A percentile compares a stretch with the other conserved stretches of the same genome.
Conservation (phyloP, 1,140 invertebrate species). For the Bombus huntii region DNA sequence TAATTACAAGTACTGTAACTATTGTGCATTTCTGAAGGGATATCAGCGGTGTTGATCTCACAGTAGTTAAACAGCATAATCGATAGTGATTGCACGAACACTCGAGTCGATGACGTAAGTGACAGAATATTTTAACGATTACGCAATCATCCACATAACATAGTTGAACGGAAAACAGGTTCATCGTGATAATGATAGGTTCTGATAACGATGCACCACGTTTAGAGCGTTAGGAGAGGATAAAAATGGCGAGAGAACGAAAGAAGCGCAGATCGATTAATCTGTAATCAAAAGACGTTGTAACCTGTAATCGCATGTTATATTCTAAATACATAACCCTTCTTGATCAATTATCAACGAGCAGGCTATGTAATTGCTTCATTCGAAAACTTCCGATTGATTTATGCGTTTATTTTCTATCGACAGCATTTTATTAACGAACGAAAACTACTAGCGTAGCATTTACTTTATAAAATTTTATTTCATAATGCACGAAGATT, state of each 20-base stretch:
- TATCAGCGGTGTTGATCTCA: neutral
- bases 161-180: neutral
- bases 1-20: no score
- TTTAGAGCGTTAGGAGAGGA: neutral
- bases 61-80: neutral
- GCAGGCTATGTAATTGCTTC: neutral
- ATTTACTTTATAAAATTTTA: neutral
- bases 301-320: slow-evolving; percentile 52
- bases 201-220: neutral
- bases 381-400: neutral
- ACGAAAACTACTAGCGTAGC: neutral
- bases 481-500: no score
- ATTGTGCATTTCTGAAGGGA: no score
- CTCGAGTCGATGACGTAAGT: neutral
- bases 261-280: slow-evolving; percentile 17
- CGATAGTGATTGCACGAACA: neutral
- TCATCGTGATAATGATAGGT: neutral
- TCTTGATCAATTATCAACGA: neutral
- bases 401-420: slow-evolving; percentile 17
- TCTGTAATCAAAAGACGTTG: slow-evolving; percentile 46
- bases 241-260: neutral
- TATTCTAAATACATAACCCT: slow-evolving; percentile 21
- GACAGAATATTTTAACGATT: neutral
- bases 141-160: neutral
- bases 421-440: slow-evolving; percentile 18